A percentile compares a stretch with the other conserved stretches of the same genome.
Conservation (phyloP, 2,113 vertebrate species). For the Heloderma charlesbogerti region DNA sequence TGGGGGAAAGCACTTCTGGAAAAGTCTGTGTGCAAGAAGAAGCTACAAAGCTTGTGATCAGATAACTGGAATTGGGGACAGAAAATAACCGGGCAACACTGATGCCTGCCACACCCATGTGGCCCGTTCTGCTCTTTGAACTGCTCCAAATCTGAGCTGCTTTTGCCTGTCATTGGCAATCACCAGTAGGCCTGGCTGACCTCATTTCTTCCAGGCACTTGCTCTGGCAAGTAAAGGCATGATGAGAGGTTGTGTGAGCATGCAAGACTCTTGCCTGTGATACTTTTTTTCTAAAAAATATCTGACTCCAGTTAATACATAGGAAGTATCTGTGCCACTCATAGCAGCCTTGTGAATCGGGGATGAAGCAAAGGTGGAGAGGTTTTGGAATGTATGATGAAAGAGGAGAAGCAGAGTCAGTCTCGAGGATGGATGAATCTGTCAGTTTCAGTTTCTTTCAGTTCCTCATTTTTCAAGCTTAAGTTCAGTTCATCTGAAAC, state of each 20-base stretch:
- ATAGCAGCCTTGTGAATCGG: not conserved
- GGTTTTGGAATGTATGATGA: not conserved
- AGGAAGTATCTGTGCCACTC: not conserved
- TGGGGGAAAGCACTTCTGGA: not conserved
- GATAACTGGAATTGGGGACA: too few species aligned
- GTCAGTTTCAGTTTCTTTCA: too few species aligned
- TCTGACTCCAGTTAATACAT: not conserved
- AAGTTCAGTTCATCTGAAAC: too few species aligned
- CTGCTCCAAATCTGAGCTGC: not conserved
- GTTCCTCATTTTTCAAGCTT: too few species aligned
- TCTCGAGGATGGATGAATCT: too few species aligned
- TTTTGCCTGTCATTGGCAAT: not conserved
- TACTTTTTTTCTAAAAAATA: not conserved
- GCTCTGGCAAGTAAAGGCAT: slow-evolving; percentile 10
- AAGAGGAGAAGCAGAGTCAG: not conserved
- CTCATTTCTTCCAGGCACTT: not conserved
- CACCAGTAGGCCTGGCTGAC: not conserved
- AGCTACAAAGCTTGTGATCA: not conserved
- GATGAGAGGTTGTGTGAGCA: not conserved
- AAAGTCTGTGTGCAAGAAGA: not conserved
- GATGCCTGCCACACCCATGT: not conserved
- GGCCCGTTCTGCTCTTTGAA: not conserved
- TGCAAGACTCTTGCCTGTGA: not conserved
- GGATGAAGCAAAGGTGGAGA: not conserved
- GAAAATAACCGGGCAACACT: not conserved